Evolutionary conservation across 2,797 vertebrate genomes (phyloP).

Genomic region (Hybognathus amarus): DNA sequence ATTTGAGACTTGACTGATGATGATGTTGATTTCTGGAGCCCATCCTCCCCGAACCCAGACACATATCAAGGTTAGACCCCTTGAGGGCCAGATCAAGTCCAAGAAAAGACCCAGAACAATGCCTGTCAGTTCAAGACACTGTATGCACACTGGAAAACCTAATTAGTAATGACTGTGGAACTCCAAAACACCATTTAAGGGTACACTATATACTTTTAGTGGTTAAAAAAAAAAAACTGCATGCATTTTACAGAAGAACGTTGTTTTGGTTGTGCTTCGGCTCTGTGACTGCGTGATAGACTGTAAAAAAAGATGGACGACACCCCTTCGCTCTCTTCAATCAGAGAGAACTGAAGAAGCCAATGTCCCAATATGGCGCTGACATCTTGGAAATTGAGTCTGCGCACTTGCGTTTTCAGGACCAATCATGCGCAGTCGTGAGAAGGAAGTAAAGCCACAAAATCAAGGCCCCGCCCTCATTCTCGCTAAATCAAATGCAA

Average conservation of each 20-base stretch:
- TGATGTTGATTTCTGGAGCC: background rate
- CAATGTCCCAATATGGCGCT: no score
- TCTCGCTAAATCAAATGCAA: no score
- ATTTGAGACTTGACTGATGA: background rate
- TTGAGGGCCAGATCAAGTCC: background rate
- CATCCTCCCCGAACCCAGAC: background rate
- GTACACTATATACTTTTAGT: background rate
- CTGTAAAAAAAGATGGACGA: no score
- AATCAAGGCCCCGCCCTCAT: no score
- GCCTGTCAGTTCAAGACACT: background rate
- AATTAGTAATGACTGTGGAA: slow-evolving; percentile 1
- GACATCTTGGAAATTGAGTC: no score
- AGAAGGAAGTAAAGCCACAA: no score
- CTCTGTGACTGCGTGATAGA: no score
- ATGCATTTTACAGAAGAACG: background rate
- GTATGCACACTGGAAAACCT: background rate
- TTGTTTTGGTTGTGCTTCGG: background rate
- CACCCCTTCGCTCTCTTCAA: no score
- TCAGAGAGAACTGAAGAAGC: no score
- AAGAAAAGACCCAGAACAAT: background rate
- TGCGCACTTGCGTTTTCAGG: no score
- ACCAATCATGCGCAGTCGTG: no score
- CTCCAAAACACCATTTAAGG: background rate
- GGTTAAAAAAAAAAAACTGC: background rate
- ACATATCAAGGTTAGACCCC: background rate